Conservation (phyloP, 2,888 invertebrate genomes). For the Drosophila heteroneura region DNA sequence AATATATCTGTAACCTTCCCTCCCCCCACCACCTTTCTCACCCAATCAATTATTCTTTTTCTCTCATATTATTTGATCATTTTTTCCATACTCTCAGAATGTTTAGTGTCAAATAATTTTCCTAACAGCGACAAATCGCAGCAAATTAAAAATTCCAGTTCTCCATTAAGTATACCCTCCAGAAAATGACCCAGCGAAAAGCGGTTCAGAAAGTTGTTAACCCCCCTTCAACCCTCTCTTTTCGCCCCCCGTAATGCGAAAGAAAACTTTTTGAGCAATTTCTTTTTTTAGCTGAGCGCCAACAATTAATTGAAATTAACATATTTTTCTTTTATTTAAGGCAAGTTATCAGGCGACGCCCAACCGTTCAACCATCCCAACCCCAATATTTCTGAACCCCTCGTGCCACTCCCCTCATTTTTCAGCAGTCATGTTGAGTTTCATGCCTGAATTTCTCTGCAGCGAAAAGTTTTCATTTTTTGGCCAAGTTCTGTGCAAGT, state of each 20-base stretch:
- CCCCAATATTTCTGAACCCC: background rate
- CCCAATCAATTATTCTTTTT: background rate
- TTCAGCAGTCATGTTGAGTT: slow-evolving; percentile 59
- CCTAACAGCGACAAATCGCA: slow-evolving; percentile 67
- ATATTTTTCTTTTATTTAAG: slow-evolving; percentile 75
- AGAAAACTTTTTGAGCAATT: slow-evolving; percentile 41
- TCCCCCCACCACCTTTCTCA: background rate
- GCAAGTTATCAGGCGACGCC: slow-evolving; percentile 51
- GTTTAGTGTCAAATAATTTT: slow-evolving; percentile 70
- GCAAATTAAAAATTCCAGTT: slow-evolving; percentile 62
- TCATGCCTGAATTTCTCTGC: slow-evolving; percentile 46
- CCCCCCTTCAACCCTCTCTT: background rate
- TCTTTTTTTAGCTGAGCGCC: slow-evolving; percentile 43
- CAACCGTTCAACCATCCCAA: slow-evolving; percentile 4
- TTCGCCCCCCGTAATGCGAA: background rate
- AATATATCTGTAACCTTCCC: background rate
- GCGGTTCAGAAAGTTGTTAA: slow-evolving; percentile 11
- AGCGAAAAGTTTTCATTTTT: slow-evolving; percentile 47
- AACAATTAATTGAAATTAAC: slow-evolving; percentile 80
- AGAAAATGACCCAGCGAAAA: slow-evolving; percentile 27
- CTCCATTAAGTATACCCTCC: background rate
- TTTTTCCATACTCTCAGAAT: slow-evolving; percentile 36
- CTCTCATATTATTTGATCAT: slow-evolving; percentile 17
- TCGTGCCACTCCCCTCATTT: slow-evolving; percentile 1
- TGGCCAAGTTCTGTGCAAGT: slow-evolving; percentile 35